Evolutionary conservation across 2,797 vertebrate species (phyloP), one percentile per base, ranked within the genome.

Genomic region (Furcifer pardalis): DNA sequence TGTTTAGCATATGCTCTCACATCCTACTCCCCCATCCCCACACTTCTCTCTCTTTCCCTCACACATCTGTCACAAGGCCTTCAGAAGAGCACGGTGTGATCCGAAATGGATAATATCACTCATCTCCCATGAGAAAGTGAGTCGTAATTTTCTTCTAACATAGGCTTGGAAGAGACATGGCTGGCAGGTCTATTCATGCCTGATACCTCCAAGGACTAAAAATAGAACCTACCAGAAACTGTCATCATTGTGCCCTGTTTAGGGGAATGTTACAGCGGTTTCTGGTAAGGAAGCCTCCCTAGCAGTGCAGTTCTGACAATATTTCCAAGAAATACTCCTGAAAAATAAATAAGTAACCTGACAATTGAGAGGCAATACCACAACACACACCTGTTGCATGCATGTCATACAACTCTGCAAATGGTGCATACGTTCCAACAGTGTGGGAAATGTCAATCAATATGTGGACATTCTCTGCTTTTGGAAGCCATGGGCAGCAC

Each of bases 1-100:
- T 85, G 86, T 91, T 90, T 83, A 92, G 90, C 94, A 93, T 92
- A 93, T 89, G 91, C 73, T 92, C 81, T 71, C 78, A 73, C 21
- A 85, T 88, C 77, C 65, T n/a, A 65, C 90, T 87, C 73, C 0
- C 7, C 89, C 71, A 83, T 60, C 68, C 84, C 6, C 32, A 83
- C 59, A 9, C 27, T 40, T 40, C 9, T n/a, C 19, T 56, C 52
- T 79, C 17, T 68, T 21, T 17, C 27, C 30, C 44, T 37, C 0
- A 0, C 79, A 52, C 0, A 37, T 82, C 83, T 69, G 77, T 71
- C 2, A 21, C 0, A 1, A 72, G 66, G 46, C 75, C 81, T 79
- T 82, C 0, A 30, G 63, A 42, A 52, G 1, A 27, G 62, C 37
- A 56, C 44, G 59, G 40, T 59, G n/a, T 66, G 74, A 77, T 52